Evolutionary conservation across 2,113 vertebrate species (phyloP).

Genomic region (Actenoides hombroni): DNA sequence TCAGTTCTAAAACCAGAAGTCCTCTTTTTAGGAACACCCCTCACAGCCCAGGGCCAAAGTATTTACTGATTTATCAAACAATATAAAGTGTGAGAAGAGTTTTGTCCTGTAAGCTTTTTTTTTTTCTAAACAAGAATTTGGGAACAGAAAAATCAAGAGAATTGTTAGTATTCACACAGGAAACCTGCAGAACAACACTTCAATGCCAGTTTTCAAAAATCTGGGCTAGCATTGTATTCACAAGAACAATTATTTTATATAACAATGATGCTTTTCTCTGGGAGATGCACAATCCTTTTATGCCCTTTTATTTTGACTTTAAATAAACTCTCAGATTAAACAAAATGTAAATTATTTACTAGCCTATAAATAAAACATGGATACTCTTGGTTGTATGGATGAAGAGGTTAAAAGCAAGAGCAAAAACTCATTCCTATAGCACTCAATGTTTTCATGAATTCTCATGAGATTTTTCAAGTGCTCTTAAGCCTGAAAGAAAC

Average conservation of each 20-base stretch:
- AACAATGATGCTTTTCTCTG: not conserved
- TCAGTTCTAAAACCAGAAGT: not conserved
- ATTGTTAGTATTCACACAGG: not conserved
- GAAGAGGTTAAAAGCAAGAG: not conserved
- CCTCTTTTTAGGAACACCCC: not conserved
- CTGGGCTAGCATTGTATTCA: not conserved
- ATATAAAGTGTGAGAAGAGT: not conserved
- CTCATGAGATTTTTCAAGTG: not conserved
- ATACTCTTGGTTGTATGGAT: not conserved
- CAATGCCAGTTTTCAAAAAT: not conserved
- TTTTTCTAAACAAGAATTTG: not conserved
- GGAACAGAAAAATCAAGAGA: not conserved
- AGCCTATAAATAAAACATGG: slow-evolving; percentile 3
- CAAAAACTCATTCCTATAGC: not conserved
- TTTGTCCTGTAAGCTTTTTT: no score
- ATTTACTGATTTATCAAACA: not conserved
- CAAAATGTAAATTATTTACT: not conserved
- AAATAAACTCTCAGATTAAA: not conserved
- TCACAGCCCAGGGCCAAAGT: not conserved
- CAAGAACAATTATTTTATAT: fast-evolving
- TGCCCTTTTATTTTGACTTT: not conserved
- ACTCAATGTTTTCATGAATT: not conserved
- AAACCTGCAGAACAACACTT: not conserved
- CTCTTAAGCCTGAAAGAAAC: not conserved
- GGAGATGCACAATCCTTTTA: not conserved